A percentile compares a stretch with the other conserved stretches of the same genome.
Evolutionary conservation across 2,888 invertebrate genomes (phyloP).

Genomic region (Callimorpha dominula): DNA sequence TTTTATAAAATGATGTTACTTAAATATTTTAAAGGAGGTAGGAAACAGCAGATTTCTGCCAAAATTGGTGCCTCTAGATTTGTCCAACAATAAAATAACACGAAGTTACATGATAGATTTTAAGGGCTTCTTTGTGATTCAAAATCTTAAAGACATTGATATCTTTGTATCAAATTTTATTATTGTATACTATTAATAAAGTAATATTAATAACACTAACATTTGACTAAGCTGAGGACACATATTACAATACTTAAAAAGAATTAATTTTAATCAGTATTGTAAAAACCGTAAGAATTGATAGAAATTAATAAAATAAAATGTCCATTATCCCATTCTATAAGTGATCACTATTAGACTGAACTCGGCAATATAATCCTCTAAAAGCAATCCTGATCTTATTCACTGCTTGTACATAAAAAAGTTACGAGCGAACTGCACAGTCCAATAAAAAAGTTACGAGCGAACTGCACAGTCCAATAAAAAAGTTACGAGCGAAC

Average conservation of each 20-base stretch:
- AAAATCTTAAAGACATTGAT: not conserved
- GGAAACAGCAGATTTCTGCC: not conserved
- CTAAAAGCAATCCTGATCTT: slow-evolving; percentile 13
- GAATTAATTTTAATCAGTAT: not conserved
- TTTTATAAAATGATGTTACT: too few species aligned
- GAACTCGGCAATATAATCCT: slow-evolving; percentile 13
- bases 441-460: slow-evolving; percentile 38
- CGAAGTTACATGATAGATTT: not conserved
- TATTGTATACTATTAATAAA: too few species aligned
- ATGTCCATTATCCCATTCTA: not conserved
- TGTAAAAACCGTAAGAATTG: not conserved
- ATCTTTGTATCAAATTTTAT: not conserved
- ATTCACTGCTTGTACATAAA: slow-evolving; percentile 25
- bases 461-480: slow-evolving; percentile 31
- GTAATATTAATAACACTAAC: too few species aligned
- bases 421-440: slow-evolving; percentile 33
- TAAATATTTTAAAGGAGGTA: not conserved
- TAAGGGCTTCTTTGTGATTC: not conserved
- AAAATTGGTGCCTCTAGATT: not conserved
- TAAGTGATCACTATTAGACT: not conserved
- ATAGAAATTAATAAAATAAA: not conserved
- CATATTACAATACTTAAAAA: not conserved
- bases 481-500: slow-evolving; percentile 39
- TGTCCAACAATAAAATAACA: too few species aligned
- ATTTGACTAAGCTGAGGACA: too few species aligned